phyloP scores from a whole-genome alignment of 1,140 invertebrate genomes.

The Chionoecetes opilio region DNA sequence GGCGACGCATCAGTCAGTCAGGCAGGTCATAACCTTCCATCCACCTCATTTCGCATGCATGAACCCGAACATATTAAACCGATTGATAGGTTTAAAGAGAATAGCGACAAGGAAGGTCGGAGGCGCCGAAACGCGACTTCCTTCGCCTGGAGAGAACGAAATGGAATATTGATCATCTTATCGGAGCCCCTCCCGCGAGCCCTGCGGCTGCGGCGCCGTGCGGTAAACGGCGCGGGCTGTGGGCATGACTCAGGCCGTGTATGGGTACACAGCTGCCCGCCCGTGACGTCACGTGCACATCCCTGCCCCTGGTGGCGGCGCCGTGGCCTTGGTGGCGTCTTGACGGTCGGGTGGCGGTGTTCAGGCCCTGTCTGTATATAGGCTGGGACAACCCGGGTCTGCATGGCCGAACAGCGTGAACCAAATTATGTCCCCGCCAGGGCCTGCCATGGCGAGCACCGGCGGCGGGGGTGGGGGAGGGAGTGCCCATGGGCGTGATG shows the following conservation, averaged over 20 bases:
- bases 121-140: neutral
- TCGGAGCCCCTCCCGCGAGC: neutral
- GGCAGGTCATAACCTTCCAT: neutral
- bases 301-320: neutral
- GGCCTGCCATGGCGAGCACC: too few species aligned
- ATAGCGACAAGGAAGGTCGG: neutral
- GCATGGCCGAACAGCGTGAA: too few species aligned
- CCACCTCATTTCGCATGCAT: neutral
- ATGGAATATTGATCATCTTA: neutral
- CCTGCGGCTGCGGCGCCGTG: neutral
- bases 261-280: neutral
- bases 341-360: neutral
- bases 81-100: neutral
- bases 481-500: too few species aligned
- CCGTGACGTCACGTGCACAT: neutral
- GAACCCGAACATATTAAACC: neutral
- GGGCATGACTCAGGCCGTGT: neutral
- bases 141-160: neutral
- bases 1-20: too few species aligned
- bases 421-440: too few species aligned
- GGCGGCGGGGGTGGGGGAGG: too few species aligned
- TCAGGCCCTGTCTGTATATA: neutral
- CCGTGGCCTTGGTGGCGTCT: neutral
- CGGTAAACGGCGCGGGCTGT: neutral
- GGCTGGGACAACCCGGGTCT: too few species aligned